These are phyloP conservation scores for Tetramorium alpestre DNA, from an alignment of 1,140 invertebrate genomes.

Conservation along the genomic window DNA sequence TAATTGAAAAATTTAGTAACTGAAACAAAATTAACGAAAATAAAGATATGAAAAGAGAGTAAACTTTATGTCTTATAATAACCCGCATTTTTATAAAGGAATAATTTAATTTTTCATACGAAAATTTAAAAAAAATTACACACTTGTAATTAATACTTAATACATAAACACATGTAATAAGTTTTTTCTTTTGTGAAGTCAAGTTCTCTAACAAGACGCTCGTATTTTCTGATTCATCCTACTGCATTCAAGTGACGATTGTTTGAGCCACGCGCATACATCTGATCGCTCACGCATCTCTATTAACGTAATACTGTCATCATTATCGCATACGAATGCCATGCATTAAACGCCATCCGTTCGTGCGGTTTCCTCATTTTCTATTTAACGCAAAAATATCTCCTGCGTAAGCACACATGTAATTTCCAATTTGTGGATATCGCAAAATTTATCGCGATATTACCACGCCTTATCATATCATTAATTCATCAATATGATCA, in stretches of 20 bases:
- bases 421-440: neutral
- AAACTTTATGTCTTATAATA: neutral
- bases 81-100: neutral
- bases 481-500: slow-evolving; percentile 12
- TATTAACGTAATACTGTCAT: slow-evolving; percentile 53
- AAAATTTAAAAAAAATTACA: neutral
- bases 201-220: neutral
- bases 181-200: neutral
- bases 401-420: neutral
- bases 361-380: slow-evolving; percentile 8
- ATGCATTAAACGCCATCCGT: neutral
- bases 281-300: slow-evolving; percentile 50
- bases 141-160: no score
- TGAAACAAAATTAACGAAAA: neutral
- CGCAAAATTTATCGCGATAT: neutral
- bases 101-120: neutral
- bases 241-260: slow-evolving; percentile 28
- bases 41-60: neutral
- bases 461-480: neutral
- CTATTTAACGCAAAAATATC: slow-evolving; percentile 21
- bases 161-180: no score
- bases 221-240: slow-evolving; percentile 16
- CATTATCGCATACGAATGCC: slow-evolving; percentile 44
- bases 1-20: neutral
- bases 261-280: slow-evolving; percentile 25